Evolutionary conservation across 2,113 vertebrate species (phyloP).

Genomic region (Eulemur rufifrons): DNA sequence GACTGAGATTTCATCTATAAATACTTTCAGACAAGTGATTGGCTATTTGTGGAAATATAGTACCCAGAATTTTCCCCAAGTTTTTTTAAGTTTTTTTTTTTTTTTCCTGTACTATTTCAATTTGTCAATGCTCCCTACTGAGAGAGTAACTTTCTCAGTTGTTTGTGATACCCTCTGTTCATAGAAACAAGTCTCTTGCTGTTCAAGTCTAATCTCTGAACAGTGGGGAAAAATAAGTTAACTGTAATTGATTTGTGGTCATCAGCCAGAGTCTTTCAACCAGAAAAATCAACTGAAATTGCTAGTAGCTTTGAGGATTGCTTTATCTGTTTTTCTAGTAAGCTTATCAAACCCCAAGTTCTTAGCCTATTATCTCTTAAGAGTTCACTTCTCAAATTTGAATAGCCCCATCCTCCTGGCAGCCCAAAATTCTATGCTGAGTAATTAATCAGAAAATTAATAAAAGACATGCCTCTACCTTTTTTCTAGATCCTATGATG

Average conservation of each 20-base stretch:
- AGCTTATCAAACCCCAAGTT: neutral
- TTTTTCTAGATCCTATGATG: neutral
- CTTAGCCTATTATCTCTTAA: neutral
- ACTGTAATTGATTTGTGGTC: constrained; percentile 74
- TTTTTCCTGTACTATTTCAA: constrained; percentile 60
- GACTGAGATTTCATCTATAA: neutral
- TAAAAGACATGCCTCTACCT: neutral
- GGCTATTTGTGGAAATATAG: constrained; percentile 14
- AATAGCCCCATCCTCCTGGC: neutral
- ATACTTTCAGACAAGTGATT: neutral
- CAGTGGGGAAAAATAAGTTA: constrained; percentile 75
- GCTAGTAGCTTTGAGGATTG: constrained; percentile 38
- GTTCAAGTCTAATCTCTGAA: constrained; percentile 73
- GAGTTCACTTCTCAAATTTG: neutral
- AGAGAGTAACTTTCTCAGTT: constrained; percentile 71
- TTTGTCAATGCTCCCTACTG: constrained; percentile 68
- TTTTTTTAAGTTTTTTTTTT: constrained; percentile 26
- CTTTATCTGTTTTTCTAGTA: neutral
- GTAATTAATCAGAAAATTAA: constrained; percentile 5
- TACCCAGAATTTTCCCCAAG: constrained; percentile 18
- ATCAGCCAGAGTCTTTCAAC: constrained; percentile 71
- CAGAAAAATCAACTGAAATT: constrained; percentile 70
- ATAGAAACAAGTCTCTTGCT: constrained; percentile 77
- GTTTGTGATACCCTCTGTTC: constrained; percentile 65
- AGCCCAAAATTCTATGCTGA: neutral